phyloP scores from a whole-genome alignment of 2,113 vertebrate species.

The Neotragus moschatus region DNA sequence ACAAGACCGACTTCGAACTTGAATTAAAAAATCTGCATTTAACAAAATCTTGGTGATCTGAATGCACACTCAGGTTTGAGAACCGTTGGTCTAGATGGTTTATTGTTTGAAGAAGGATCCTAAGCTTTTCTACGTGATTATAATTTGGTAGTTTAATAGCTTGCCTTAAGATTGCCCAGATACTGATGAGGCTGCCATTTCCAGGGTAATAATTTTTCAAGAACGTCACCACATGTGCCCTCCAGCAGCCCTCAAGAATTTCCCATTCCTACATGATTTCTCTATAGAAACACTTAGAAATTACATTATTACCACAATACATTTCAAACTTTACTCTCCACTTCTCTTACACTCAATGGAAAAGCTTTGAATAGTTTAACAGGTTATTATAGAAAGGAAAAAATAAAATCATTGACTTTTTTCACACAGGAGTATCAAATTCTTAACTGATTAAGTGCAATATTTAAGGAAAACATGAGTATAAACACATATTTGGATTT shows the following conservation, averaged over 20 bases:
- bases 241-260: neutral
- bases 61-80: neutral
- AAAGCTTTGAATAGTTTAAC: neutral
- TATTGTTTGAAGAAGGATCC: neutral
- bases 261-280: neutral
- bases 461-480: neutral
- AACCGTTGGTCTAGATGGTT: neutral
- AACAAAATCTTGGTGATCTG: neutral
- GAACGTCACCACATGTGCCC: neutral
- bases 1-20: neutral
- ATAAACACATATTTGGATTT: neutral
- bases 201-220: neutral
- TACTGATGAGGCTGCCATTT: neutral
- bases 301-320: neutral
- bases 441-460: neutral
- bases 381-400: neutral
- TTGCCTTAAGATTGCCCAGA: neutral
- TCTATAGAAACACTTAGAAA: conserved; percentile 10
- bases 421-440: neutral
- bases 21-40: neutral
- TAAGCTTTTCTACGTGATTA: neutral
- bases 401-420: neutral
- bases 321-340: neutral
- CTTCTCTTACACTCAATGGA: neutral
- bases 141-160: conserved; percentile 1